These are phyloP conservation scores for Verasper variegatus DNA, from an alignment of 2,113 vertebrate species.

Conservation along the genomic window DNA sequence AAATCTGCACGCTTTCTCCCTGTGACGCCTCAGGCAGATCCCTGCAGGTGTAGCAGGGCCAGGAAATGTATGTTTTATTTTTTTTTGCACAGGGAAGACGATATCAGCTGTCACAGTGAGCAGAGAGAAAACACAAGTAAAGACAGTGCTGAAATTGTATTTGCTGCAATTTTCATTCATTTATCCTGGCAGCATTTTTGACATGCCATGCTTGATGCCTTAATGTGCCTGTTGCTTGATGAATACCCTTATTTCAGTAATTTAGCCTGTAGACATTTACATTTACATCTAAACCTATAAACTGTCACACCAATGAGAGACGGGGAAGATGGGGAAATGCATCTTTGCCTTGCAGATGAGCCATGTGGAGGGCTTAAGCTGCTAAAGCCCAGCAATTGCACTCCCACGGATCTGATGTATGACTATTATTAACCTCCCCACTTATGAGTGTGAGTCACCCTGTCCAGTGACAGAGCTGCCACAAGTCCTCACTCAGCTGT, in stretches of 20 bases:
- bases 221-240: conserved; percentile 9
- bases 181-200: conserved; percentile 18
- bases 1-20: conserved; percentile 24
- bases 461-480: conserved; percentile 68
- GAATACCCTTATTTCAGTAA: conserved; percentile 6
- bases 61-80: conserved; percentile 1
- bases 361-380: conserved; percentile 34
- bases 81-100: neutral
- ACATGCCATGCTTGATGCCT: neutral
- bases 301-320: conserved; percentile 13
- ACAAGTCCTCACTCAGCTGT: conserved; percentile 75
- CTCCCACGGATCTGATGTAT: conserved; percentile 56
- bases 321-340: neutral
- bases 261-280: neutral
- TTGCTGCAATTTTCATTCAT: conserved; percentile 1
- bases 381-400: conserved; percentile 57
- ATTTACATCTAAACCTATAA: conserved; percentile 5
- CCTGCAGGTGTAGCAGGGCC: conserved; percentile 27
- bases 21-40: conserved; percentile 30
- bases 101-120: conserved; percentile 43
- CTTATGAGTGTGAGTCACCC: conserved; percentile 74
- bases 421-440: conserved; percentile 76
- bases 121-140: conserved; percentile 24
- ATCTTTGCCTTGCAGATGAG: conserved; percentile 24
- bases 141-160: conserved; percentile 11